Base-by-base conservation (phyloP, 2,888 invertebrate species). In the Pandemis cinnamomeana region DNA sequence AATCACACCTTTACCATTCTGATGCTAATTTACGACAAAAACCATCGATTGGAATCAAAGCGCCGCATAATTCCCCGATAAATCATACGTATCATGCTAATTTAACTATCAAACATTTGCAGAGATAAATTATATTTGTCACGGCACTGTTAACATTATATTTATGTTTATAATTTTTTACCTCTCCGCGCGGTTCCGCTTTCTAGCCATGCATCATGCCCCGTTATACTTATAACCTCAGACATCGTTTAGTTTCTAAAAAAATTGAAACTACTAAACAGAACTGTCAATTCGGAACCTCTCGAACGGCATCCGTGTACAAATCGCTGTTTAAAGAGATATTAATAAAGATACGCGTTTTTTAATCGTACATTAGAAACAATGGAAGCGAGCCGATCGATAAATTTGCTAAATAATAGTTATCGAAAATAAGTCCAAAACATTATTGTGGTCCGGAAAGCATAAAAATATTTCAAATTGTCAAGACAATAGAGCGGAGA, bases 361-460 rank as follows among this genome's bases (percentile, higher is more conserved):
- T 71, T 71, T 71, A 62, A 74, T 70, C 66, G 61, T 66, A 41
- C 51, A 67, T 60, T 70, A 70, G 36, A 67, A 83, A 88, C 88
- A 87, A 87, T 85, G 79, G 78, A 75, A 72, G 75, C 72, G 71
- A 76, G 71, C 78, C 77, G 77, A 80, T 79, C 90, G 87, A 94
- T 93, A 94, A 94, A 93, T 92, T 86, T 88, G 88, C 89, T 89
- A 91, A 91, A 92, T 94, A 92, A 94, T 93, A 93, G 94, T 91
- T 90, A 91, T 91, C 87, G 89, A 90, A 89, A 91, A 91, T 91
- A 92, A 91, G 87, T 89, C 88, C 88, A 89, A 91, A 91, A 89
- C 89, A 89, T 91, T 92, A 92, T 91, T 85, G 90, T 89, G 90
- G 91, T 91, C 92, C 92, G 92, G 91, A 87, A 90, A 92, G 89